Percentiles rank a stretch among this genome's conserved stretches.
Evolutionary conservation across 2,888 invertebrate species (phyloP).

Genomic region (Ectemnius cavifrons): DNA sequence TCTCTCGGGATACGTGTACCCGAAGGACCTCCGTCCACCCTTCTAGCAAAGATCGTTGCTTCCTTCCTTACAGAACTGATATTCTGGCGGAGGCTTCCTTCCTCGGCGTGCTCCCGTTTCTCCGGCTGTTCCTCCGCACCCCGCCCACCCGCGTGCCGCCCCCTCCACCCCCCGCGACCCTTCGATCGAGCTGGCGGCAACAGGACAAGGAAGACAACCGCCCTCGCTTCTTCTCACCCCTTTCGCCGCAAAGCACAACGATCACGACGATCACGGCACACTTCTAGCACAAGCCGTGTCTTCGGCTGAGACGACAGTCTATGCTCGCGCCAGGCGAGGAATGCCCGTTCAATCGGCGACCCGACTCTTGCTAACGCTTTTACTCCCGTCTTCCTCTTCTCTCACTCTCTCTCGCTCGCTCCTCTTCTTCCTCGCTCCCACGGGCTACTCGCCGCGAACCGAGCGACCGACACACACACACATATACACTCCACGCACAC

Average conservation of each 20-base stretch:
- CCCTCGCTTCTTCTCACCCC: constrained; percentile 11
- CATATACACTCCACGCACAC: background rate
- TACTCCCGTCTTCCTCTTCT: constrained; percentile 9
- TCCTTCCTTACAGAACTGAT: no score
- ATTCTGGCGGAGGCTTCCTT: background rate
- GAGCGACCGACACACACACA: background rate
- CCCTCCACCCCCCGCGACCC: constrained; percentile 31
- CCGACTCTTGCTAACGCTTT: constrained; percentile 15
- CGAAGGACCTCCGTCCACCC: no score
- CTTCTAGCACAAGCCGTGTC: constrained; percentile 21
- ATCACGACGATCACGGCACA: constrained; percentile 40
- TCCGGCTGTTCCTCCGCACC: constrained; percentile 27
- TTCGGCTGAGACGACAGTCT: background rate
- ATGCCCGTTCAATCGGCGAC: constrained; percentile 6
- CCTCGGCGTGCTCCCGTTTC: constrained; percentile 15
- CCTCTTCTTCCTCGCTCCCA: constrained; percentile 6
- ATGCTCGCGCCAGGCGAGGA: background rate
- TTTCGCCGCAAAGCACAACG: no score
- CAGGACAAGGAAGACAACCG: constrained; percentile 43
- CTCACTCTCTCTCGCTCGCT: constrained; percentile 16
- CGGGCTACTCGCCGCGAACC: background rate
- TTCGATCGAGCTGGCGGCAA: constrained; percentile 36
- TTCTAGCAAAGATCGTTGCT: no score
- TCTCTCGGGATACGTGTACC: background rate
- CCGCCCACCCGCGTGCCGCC: constrained; percentile 38